Base-by-base conservation (phyloP, 1,140 invertebrate genomes). In the Brachystomella parvula region DNA sequence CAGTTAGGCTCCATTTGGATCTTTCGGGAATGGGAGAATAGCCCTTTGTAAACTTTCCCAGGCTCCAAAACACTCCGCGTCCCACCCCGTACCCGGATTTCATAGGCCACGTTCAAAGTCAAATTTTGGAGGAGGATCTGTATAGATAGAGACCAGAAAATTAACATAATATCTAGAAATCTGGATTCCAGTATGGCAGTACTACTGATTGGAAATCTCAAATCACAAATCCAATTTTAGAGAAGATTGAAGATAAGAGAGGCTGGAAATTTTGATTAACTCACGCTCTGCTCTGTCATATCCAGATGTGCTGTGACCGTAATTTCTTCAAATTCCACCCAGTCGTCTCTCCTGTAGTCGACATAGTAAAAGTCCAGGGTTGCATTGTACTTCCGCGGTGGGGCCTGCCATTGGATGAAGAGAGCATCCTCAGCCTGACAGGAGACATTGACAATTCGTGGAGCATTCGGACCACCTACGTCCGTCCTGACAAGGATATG, bases 331-430 rank as follows among this genome's bases (percentile, higher is more conserved):
- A 82, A 83, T 63, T 83, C 79, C 63, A 78, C 78, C 35, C 79
- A 78, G 64, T 81, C 82, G 71, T 84, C 82, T 67, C 79, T 78
- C n/a, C 81, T 78, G 65, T 87, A 87, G 64, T 84, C 86, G 68
- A 93, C 84, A 74, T 87, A 87, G 77, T 91, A 93, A 73, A 84
- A 86, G 78, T 92, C 88, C 6, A 53, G 3, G 66, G 92, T 83
- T 3, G 85, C 83, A 74, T 87, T 86, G 77, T 85, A 86, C 76
- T 84, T 89, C 66, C 82, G 81, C 30, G 81, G 78, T 1, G 90
- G 90, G 70, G 87, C 81, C 59, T 86, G 82, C 90, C 90, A 94
- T 71, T 90, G 86, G 28, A 94, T 78, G 75, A 84, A 88, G 15
- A 93, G 81, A 19, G 87, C 84, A 69, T 89, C 87, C 68, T 86